Percentiles rank a stretch among this genome's conserved stretches.
Evolutionary conservation across 2,888 invertebrate genomes (phyloP).

Genomic region (Sycophila texana): DNA sequence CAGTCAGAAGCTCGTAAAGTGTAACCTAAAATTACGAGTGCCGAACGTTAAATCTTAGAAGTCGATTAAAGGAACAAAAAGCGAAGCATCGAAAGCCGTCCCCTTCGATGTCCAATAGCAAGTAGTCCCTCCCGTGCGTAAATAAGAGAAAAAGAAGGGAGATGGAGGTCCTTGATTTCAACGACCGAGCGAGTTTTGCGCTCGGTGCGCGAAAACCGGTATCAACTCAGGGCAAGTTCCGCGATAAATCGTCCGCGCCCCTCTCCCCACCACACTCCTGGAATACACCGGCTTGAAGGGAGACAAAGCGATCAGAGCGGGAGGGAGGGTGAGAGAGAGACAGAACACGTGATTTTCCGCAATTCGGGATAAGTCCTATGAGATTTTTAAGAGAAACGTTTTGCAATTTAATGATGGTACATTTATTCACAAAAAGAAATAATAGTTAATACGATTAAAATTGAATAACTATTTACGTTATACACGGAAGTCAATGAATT

Average conservation of each 20-base stretch:
- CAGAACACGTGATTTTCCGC: neutral
- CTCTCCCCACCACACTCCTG: neutral
- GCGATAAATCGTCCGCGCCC: conserved; percentile 1
- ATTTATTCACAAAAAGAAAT: no score
- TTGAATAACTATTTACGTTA: no score
- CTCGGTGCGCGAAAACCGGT: neutral
- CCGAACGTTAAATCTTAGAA: no score
- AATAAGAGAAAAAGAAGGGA: neutral
- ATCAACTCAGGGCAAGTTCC: conserved; percentile 5
- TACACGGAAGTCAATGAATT: no score
- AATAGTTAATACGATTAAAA: no score
- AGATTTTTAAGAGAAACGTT: no score
- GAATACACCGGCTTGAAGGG: neutral
- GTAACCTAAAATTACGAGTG: no score
- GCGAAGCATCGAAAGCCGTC: neutral
- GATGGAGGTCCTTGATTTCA: neutral
- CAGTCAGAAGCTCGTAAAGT: no score
- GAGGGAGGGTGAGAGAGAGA: conserved; percentile 12
- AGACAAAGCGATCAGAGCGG: neutral
- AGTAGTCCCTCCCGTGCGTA: neutral
- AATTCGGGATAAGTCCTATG: neutral
- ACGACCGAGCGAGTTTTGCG: neutral
- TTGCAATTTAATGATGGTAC: no score
- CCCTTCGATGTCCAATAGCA: neutral
- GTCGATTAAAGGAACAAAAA: no score